Evolutionary conservation across 2,888 invertebrate genomes (phyloP).

Genomic region (Conops quadrifasciatus): DNA sequence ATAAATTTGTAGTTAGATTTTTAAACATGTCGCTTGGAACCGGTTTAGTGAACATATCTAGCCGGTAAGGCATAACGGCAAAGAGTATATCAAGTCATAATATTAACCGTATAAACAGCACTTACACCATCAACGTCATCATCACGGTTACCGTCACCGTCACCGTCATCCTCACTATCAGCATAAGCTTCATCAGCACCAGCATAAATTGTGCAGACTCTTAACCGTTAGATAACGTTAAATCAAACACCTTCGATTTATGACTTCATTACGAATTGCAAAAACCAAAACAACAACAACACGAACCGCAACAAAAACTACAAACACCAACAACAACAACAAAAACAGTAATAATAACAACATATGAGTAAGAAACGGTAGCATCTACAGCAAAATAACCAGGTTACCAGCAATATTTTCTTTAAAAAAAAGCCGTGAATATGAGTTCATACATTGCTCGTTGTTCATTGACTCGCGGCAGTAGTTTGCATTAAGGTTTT

Average conservation of each 20-base stretch:
- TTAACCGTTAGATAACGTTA: not conserved
- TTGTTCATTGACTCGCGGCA: not conserved
- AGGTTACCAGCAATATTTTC: too few relatives aligned
- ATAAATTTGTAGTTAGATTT: too few relatives aligned
- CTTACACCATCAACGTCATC: not conserved
- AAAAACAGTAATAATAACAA: not conserved
- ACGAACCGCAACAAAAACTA: not conserved
- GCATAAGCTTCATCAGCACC: not conserved
- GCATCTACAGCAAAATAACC: too few relatives aligned
- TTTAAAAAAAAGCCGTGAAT: too few relatives aligned
- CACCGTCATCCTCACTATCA: not conserved
- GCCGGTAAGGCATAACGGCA: too few relatives aligned
- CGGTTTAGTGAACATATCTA: too few relatives aligned
- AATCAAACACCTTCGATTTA: slow-evolving; percentile 8
- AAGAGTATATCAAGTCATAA: too few relatives aligned
- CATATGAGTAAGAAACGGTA: too few relatives aligned
- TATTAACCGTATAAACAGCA: too few relatives aligned
- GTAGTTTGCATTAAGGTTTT: not conserved
- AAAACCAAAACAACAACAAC: too few relatives aligned
- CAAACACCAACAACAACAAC: not conserved
- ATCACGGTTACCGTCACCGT: not conserved
- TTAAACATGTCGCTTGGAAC: too few relatives aligned
- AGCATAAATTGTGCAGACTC: not conserved
- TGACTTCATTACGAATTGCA: not conserved
- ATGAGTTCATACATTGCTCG: too few relatives aligned